phyloP scores from a whole-genome alignment of 2,888 invertebrate genomes.

The Cetonia aurata region DNA sequence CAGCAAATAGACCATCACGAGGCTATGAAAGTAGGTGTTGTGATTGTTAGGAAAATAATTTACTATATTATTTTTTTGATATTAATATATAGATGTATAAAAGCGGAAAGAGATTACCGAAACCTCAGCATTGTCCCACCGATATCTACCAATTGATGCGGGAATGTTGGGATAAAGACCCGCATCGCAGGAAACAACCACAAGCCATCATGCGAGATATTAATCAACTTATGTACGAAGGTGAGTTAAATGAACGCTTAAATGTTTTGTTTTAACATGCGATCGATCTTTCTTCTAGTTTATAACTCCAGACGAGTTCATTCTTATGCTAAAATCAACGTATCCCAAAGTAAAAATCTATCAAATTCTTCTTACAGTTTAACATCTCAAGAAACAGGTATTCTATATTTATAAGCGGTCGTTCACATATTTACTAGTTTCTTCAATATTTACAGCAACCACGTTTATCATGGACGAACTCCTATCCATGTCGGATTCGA shows the following conservation, averaged over 20 bases:
- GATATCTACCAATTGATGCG: conserved; percentile 83
- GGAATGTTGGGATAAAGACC: conserved; percentile 85
- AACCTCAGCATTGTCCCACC: conserved; percentile 77
- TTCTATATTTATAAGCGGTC: background rate
- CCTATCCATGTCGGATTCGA: conserved; percentile 51
- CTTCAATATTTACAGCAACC: conserved; percentile 1
- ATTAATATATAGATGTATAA: conserved; percentile 73
- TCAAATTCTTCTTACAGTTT: conserved; percentile 34
- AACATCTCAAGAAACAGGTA: conserved; percentile 41
- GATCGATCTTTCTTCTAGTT: conserved; percentile 62
- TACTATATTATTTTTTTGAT: background rate
- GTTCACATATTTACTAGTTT: background rate
- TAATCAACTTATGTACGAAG: conserved; percentile 82
- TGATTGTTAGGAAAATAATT: background rate
- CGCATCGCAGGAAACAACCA: conserved; percentile 79
- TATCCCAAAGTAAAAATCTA: conserved; percentile 16
- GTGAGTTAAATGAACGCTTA: conserved; percentile 60
- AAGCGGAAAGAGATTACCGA: conserved; percentile 76
- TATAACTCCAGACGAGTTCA: conserved; percentile 74
- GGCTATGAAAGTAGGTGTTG: conserved; percentile 59
- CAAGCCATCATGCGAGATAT: conserved; percentile 89
- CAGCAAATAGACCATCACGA: conserved; percentile 58
- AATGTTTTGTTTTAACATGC: conserved; percentile 30
- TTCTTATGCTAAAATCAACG: conserved; percentile 71
- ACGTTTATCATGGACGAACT: conserved; percentile 53